phyloP scores from a whole-genome alignment of 2,113 vertebrate genomes.

The Corythornis cristatus region DNA sequence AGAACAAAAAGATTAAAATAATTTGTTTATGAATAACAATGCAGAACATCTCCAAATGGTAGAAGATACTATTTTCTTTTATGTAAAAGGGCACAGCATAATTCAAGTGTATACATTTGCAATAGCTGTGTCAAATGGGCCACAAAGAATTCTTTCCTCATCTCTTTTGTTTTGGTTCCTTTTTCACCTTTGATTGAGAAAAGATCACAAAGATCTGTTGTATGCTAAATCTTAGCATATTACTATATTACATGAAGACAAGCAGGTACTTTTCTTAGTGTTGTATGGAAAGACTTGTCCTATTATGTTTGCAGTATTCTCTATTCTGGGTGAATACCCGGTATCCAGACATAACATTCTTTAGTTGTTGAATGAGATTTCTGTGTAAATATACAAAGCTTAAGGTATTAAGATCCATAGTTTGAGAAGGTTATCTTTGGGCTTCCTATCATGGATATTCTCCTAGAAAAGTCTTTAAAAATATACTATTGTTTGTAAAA shows the following conservation, averaged over 20 bases:
- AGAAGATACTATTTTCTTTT: constrained; percentile 17
- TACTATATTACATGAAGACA: not conserved
- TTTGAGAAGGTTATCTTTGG: not conserved
- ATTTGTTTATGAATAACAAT: constrained; percentile 39
- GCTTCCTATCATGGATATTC: not conserved
- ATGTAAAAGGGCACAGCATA: constrained; percentile 19
- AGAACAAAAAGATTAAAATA: not conserved
- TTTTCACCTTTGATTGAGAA: not conserved
- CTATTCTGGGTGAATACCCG: not conserved
- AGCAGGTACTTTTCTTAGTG: not conserved
- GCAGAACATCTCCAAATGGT: constrained; percentile 17
- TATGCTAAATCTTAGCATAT: not conserved
- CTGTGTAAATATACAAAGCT: not conserved
- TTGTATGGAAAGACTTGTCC: not conserved
- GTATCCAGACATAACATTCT: not conserved
- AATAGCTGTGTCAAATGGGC: constrained; percentile 22
- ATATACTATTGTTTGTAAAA: not conserved
- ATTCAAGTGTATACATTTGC: constrained; percentile 21
- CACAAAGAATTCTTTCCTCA: not conserved
- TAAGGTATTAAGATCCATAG: not conserved
- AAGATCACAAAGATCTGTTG: not conserved
- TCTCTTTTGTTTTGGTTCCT: constrained; percentile 9
- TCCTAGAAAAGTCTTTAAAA: not conserved
- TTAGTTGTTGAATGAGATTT: not conserved
- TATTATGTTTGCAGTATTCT: not conserved